These are phyloP conservation scores for Ashinkailepas kermadecensis DNA, from an alignment of 2,888 invertebrate genomes.

Conservation along the genomic window DNA sequence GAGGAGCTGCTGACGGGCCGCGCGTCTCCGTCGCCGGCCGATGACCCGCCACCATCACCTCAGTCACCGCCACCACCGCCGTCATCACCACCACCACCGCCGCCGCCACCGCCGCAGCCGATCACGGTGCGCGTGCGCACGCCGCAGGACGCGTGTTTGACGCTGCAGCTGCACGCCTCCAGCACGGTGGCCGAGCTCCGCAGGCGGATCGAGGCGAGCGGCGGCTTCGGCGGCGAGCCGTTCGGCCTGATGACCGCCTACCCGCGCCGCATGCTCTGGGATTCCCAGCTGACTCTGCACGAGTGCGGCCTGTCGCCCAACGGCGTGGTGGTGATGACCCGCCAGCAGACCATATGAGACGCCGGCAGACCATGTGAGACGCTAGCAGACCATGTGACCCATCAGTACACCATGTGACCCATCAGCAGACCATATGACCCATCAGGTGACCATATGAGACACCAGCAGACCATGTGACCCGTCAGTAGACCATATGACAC, in stretches of 20 bases:
- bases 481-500: neutral
- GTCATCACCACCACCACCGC: neutral
- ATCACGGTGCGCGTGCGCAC: neutral
- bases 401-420: no score
- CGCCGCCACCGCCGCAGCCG: neutral
- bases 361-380: neutral
- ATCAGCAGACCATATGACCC: neutral
- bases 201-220: neutral
- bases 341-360: neutral
- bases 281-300: neutral
- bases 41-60: neutral
- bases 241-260: slow-evolving; percentile 13
- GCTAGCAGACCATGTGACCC: neutral
- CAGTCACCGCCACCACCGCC: neutral
- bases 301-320: slow-evolving; percentile 5
- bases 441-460: neutral
- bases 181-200: neutral
- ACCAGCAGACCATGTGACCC: neutral
- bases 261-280: slow-evolving; percentile 3
- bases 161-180: neutral
- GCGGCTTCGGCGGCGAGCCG: neutral
- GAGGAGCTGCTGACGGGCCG: slow-evolving; percentile 31
- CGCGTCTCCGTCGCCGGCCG: neutral
- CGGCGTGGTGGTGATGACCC: slow-evolving; percentile 7
- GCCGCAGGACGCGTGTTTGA: neutral